Percentiles rank a stretch among this genome's conserved stretches.
These are phyloP conservation scores for Cygnus buccinator DNA, from an alignment of 2,113 vertebrate species.

Conservation along the genomic window DNA sequence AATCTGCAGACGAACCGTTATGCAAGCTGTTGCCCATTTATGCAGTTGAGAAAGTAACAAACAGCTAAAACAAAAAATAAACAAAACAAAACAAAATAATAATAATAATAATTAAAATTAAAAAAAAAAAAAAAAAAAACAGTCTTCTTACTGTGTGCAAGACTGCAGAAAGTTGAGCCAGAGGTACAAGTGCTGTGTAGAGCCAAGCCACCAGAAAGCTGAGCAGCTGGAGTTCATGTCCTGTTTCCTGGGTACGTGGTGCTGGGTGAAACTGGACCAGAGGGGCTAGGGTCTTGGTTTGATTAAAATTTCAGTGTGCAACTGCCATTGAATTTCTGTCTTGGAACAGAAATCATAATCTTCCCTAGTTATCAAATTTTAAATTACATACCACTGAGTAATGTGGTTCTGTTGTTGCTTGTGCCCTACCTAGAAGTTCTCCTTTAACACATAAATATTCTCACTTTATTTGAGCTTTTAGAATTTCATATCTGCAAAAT, in stretches of 20 bases:
- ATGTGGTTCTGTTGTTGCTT: neutral
- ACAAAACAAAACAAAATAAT: neutral
- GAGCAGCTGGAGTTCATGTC: neutral
- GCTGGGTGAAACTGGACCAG: neutral
- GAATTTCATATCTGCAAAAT: neutral
- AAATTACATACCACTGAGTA: neutral
- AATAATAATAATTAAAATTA: no score
- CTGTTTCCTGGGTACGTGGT: neutral
- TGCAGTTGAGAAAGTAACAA: neutral
- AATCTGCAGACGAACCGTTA: neutral
- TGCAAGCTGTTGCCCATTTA: neutral
- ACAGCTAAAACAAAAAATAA: neutral
- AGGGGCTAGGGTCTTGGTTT: neutral
- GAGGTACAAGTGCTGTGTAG: neutral
- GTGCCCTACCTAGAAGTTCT: neutral
- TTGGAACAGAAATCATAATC: neutral
- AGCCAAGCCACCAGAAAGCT: fast-evolving
- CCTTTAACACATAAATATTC: neutral
- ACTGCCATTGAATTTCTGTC: neutral
- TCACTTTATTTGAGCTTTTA: neutral
- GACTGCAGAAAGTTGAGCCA: neutral
- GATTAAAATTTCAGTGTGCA: neutral
- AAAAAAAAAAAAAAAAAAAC: neutral
- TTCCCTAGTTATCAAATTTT: neutral
- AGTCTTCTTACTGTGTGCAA: fast-evolving